phyloP scores from a whole-genome alignment of 2,113 vertebrate species.

The Oryctolagus cuniculus region DNA sequence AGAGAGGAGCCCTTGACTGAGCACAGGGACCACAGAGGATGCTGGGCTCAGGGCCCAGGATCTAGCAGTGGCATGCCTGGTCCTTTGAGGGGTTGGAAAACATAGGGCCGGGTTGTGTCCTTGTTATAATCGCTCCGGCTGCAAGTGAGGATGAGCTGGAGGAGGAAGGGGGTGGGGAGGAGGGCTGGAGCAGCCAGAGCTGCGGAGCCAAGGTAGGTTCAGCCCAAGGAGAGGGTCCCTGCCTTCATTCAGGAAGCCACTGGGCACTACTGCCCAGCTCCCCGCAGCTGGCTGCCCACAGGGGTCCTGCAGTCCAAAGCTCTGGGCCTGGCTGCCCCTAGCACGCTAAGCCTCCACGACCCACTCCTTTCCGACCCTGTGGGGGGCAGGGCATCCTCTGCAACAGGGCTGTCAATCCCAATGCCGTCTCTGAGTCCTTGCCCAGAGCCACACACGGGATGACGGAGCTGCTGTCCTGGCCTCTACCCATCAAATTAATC shows the following conservation, averaged over 20 bases:
- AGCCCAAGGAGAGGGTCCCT: neutral
- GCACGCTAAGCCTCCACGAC: neutral
- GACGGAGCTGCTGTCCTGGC: neutral
- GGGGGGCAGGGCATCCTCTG: neutral
- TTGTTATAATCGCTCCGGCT: neutral
- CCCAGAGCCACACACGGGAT: neutral
- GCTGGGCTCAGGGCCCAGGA: neutral
- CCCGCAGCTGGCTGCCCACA: neutral
- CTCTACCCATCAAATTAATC: neutral
- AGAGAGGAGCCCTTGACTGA: neutral
- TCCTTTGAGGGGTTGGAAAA: neutral
- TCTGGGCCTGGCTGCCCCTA: neutral
- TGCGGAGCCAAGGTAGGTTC: neutral
- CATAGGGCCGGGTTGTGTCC: neutral
- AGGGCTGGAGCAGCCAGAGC: neutral
- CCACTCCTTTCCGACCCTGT: neutral
- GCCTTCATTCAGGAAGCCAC: neutral
- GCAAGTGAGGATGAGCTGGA: neutral
- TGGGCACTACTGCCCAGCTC: neutral
- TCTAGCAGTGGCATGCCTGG: neutral
- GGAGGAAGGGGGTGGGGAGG: neutral
- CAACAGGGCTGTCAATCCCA: neutral
- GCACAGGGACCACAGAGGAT: neutral
- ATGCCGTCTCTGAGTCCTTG: neutral
- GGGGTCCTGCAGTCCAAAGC: fast-evolving